phyloP scores from a whole-genome alignment of 2,797 vertebrate species.

The Melanogrammus aeglefinus region DNA sequence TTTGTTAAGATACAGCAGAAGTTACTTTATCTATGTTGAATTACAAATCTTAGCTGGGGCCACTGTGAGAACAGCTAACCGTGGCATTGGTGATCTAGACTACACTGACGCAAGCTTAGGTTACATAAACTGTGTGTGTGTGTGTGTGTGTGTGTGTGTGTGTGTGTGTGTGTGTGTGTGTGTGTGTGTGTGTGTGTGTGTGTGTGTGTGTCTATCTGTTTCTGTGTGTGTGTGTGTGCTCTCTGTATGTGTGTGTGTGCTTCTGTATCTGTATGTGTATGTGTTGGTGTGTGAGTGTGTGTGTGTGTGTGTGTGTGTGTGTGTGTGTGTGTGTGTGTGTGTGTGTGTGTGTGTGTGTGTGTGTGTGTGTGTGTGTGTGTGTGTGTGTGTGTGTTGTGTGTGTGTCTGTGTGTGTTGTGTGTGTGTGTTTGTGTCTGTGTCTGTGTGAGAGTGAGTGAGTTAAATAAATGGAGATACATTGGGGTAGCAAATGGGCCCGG shows the following conservation, averaged over 20 bases:
- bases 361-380: neutral
- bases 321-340: neutral
- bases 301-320: neutral
- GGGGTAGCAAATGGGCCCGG: neutral
- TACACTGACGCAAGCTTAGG: neutral
- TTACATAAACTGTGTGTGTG: neutral
- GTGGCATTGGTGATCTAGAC: neutral
- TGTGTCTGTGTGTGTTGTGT: constrained; percentile 5
- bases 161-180: no score
- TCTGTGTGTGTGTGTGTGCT: no score
- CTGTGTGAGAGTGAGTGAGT: neutral
- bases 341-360: neutral
- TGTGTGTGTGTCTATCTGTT: no score
- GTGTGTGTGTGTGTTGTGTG: neutral
- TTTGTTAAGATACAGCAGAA: neutral
- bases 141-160: no score
- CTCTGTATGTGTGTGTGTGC: no score
- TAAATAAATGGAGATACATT: neutral
- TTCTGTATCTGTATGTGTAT: neutral
- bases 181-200: no score
- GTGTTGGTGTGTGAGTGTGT: no score
- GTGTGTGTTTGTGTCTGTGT: neutral
- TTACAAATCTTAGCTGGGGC: neutral
- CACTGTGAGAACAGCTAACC: neutral
- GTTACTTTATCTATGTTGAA: neutral